A percentile compares a stretch with the other conserved stretches of the same genome.
phyloP scores from a whole-genome alignment of 2,113 vertebrate genomes.

The Catharus fuscescens region DNA sequence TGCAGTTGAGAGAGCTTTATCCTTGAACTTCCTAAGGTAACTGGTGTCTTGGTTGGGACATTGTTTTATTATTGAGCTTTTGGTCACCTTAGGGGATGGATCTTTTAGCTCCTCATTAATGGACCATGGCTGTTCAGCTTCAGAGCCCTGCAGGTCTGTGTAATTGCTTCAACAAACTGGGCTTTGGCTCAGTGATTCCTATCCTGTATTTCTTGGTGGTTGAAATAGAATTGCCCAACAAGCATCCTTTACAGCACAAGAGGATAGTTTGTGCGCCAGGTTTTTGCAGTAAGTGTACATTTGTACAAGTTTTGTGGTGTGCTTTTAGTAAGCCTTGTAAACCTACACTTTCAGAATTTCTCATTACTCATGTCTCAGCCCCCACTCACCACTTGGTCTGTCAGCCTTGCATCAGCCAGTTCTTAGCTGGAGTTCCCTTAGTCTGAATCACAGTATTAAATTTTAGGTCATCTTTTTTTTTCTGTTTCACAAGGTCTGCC shows the following conservation, averaged over 20 bases:
- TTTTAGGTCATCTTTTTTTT: neutral
- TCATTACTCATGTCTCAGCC: neutral
- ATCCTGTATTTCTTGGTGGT: neutral
- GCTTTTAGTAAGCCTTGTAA: neutral
- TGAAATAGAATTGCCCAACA: neutral
- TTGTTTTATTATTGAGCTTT: neutral
- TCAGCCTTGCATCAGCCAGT: neutral
- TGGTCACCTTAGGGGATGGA: neutral
- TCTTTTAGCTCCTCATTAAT: neutral
- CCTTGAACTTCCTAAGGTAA: neutral
- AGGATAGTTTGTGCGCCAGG: accelerated
- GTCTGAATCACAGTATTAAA: neutral
- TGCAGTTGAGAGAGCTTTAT: neutral
- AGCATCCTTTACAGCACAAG: neutral
- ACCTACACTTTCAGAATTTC: neutral
- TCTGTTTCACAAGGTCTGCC: conserved; percentile 5
- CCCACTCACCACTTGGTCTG: neutral
- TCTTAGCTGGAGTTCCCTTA: neutral
- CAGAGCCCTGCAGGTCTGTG: neutral
- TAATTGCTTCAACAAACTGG: neutral
- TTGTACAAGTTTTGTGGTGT: neutral
- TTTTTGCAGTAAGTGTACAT: neutral
- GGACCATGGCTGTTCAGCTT: neutral
- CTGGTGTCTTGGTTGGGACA: neutral
- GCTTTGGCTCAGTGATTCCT: neutral